These are phyloP conservation scores for Promerops cafer DNA, from an alignment of 2,113 vertebrate species.

Conservation along the genomic window DNA sequence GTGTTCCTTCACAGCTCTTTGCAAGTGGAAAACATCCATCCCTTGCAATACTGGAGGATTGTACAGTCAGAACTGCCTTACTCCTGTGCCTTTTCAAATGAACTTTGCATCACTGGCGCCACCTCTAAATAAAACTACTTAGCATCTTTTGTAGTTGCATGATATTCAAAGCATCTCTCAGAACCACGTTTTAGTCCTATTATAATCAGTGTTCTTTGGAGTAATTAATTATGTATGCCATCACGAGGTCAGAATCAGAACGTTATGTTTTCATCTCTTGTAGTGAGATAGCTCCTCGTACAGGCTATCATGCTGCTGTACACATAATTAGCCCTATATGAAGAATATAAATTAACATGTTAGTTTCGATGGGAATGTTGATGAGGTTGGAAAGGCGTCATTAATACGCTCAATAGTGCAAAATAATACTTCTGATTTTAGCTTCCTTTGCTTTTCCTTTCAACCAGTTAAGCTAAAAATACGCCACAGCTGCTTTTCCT, in stretches of 20 bases:
- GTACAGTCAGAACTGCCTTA: background rate
- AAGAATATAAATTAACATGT: slow-evolving; percentile 53
- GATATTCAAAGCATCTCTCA: background rate
- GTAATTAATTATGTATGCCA: background rate
- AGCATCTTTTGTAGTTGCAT: background rate
- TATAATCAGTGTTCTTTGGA: background rate
- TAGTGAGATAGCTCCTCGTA: background rate
- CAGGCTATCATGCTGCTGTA: background rate
- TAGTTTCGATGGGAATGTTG: slow-evolving; percentile 38
- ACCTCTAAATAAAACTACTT: background rate
- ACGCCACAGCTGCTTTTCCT: slow-evolving; percentile 14
- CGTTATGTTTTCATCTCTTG: background rate
- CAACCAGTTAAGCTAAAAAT: slow-evolving; percentile 36
- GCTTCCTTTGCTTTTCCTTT: slow-evolving; percentile 38
- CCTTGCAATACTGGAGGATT: background rate
- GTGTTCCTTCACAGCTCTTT: background rate
- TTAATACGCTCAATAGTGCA: slow-evolving; percentile 27
- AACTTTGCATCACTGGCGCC: background rate
- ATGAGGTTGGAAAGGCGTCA: slow-evolving; percentile 37
- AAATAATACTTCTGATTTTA: slow-evolving; percentile 41
- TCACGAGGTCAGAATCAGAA: background rate
- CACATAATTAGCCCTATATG: slow-evolving; percentile 19
- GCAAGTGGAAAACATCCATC: background rate
- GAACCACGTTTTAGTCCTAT: background rate
- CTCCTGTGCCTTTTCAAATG: background rate